A percentile compares a stretch with the other conserved stretches of the same genome.
These are phyloP conservation scores for Julus scandinavius DNA, from an alignment of 2,888 invertebrate genomes.

Conservation along the genomic window DNA sequence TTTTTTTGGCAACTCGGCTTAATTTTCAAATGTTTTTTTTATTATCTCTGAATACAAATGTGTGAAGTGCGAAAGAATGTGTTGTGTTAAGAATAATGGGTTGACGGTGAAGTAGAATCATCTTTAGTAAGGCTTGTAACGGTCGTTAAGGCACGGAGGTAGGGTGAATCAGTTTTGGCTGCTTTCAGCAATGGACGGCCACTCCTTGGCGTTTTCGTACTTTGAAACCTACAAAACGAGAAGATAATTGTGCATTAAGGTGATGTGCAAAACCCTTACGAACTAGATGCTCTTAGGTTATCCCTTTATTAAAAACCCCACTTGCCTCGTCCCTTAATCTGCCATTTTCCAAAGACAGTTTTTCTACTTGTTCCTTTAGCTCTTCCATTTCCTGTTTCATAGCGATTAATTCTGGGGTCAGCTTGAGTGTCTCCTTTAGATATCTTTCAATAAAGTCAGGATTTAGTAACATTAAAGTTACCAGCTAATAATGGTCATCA, in stretches of 20 bases:
- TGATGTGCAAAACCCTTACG: background rate
- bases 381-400: slow-evolving; percentile 56
- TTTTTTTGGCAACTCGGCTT: background rate
- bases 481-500: too few relatives aligned
- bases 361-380: slow-evolving; percentile 37
- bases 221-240: slow-evolving; percentile 46
- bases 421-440: slow-evolving; percentile 53
- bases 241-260: background rate
- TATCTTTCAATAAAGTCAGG: slow-evolving; percentile 41
- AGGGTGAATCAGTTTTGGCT: background rate
- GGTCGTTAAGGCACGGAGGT: background rate
- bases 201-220: slow-evolving; percentile 48
- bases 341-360: slow-evolving; percentile 54
- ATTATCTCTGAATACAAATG: background rate
- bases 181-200: background rate
- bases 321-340: slow-evolving; percentile 44
- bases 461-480: too few relatives aligned
- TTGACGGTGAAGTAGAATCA: too few relatives aligned
- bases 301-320: background rate
- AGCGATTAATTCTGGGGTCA: slow-evolving; percentile 53
- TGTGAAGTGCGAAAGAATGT: background rate
- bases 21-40: too few relatives aligned
- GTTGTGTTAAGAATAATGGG: too few relatives aligned
- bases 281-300: too few relatives aligned
- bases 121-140: background rate